These are phyloP conservation scores for Drosophila parthenogenetica DNA, from an alignment of 2,888 invertebrate genomes.

Conservation along the genomic window DNA sequence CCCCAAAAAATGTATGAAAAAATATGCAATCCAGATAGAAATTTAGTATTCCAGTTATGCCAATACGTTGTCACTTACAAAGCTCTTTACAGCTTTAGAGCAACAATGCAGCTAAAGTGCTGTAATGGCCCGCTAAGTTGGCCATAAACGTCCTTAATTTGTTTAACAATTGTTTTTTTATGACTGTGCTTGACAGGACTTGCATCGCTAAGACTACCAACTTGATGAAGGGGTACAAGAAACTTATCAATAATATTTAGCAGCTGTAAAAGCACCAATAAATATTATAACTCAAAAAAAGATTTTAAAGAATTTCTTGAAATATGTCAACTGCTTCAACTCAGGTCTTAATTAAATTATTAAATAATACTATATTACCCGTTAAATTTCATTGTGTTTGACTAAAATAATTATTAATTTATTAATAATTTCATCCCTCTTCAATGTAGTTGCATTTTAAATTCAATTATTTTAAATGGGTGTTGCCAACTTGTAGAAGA, in stretches of 20 bases:
- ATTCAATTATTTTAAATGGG: too few species aligned
- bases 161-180: conserved; percentile 23
- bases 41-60: conserved; percentile 13
- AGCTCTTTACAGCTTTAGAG: conserved; percentile 34
- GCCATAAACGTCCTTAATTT: conserved; percentile 37
- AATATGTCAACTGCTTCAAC: too few species aligned
- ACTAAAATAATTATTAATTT: too few species aligned
- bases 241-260: background rate
- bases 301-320: too few species aligned
- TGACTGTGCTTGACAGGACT: background rate
- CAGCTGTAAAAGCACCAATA: too few species aligned
- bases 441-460: too few species aligned
- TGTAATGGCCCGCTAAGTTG: conserved; percentile 43
- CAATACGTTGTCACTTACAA: conserved; percentile 44
- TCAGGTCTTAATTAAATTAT: too few species aligned
- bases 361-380: too few species aligned
- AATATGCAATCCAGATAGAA: conserved; percentile 29
- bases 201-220: background rate
- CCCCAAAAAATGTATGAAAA: conserved; percentile 3
- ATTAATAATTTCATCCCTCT: too few species aligned
- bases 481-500: background rate
- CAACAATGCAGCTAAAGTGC: conserved; percentile 41
- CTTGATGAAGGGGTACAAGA: background rate
- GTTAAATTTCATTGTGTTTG: too few species aligned
- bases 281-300: too few species aligned